Conservation (phyloP, 2,797 vertebrate species). For the Ctenopoma multispine region DNA sequence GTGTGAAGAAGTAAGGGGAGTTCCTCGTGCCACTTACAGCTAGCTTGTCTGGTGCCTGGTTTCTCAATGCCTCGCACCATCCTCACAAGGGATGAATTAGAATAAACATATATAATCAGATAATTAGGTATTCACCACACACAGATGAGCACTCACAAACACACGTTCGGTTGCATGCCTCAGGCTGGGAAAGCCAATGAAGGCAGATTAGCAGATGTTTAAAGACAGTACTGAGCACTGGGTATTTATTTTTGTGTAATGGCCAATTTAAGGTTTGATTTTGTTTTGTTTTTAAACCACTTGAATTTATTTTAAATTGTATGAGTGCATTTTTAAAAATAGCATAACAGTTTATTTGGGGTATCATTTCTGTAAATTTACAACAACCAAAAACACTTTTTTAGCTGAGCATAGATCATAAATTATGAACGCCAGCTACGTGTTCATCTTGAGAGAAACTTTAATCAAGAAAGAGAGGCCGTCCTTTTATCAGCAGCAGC, state of each 20-base stretch:
- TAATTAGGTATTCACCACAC: constrained; percentile 80
- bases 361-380: background rate
- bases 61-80: constrained; percentile 59
- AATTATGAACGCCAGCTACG: constrained; percentile 51
- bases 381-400: background rate
- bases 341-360: background rate
- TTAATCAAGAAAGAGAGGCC: constrained; percentile 51
- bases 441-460: constrained; percentile 56
- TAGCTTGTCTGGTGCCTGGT: constrained; percentile 61
- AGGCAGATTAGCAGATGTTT: constrained; percentile 77
- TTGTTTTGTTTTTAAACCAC: background rate
- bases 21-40: constrained; percentile 68
- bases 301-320: constrained; percentile 22
- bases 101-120: constrained; percentile 87
- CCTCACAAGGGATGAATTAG: constrained; percentile 81
- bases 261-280: constrained; percentile 55
- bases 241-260: constrained; percentile 65
- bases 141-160: constrained; percentile 29
- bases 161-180: constrained; percentile 55
- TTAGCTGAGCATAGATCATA: constrained; percentile 10
- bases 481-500: constrained; percentile 56
- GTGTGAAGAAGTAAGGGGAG: constrained; percentile 63
- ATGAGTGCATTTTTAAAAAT: background rate
- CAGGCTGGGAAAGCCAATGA: constrained; percentile 69
- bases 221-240: constrained; percentile 65